phyloP scores from a whole-genome alignment of 2,888 invertebrate species.

The Mesorhabditis belari region DNA sequence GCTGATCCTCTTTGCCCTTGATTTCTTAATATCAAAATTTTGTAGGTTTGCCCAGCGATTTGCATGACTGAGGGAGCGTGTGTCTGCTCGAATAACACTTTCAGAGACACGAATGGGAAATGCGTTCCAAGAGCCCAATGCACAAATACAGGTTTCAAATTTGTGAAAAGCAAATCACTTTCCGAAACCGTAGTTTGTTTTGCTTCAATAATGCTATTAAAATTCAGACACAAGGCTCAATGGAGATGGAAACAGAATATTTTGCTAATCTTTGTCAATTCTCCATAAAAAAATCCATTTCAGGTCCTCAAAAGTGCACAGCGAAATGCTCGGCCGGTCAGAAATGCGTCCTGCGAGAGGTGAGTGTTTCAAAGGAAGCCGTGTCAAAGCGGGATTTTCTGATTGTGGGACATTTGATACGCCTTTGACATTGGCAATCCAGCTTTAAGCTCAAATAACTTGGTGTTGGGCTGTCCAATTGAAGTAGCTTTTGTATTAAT shows the following conservation, averaged over 20 bases:
- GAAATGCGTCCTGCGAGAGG: background rate
- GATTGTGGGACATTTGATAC: too few species aligned
- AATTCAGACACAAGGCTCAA: too few species aligned
- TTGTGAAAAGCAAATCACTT: background rate
- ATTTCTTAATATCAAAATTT: slow-evolving; percentile 21
- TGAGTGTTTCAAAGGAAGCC: background rate
- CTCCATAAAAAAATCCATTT: background rate
- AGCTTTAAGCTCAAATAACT: too few species aligned
- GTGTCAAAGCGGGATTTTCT: too few species aligned
- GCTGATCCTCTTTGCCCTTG: slow-evolving; percentile 29
- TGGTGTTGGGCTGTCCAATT: too few species aligned
- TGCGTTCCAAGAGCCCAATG: background rate
- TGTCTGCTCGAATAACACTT: background rate
- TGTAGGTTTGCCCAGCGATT: background rate
- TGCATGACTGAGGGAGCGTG: background rate
- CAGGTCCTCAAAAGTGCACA: background rate
- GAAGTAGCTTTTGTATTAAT: too few species aligned
- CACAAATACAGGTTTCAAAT: background rate
- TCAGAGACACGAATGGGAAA: background rate
- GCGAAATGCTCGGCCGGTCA: background rate
- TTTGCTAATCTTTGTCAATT: too few species aligned
- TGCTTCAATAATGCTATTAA: too few species aligned
- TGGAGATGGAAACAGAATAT: too few species aligned
- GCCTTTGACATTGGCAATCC: too few species aligned
- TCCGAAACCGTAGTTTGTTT: background rate